Evolutionary conservation across 1,140 invertebrate species (phyloP).

Genomic region (Probaryconus sp.): DNA sequence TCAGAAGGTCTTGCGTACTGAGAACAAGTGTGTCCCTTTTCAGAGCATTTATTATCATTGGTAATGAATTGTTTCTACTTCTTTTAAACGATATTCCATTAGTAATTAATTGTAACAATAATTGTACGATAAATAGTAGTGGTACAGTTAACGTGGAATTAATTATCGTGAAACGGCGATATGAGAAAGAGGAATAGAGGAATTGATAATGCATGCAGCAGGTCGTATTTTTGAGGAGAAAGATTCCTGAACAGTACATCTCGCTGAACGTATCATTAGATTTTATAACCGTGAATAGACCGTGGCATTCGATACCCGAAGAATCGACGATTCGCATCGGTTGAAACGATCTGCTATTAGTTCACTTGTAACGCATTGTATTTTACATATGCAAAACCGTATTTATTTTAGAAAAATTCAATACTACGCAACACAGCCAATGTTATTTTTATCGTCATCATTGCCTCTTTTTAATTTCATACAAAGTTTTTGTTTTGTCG

Average conservation of each 20-base stretch:
- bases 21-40: too few relatives aligned
- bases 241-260: constrained; percentile 32
- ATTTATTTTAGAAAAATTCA: constrained; percentile 26
- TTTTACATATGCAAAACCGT: constrained; percentile 41
- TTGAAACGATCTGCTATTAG: constrained; percentile 45
- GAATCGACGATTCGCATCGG: constrained; percentile 49
- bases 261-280: constrained; percentile 56
- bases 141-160: constrained; percentile 55
- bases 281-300: constrained; percentile 54
- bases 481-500: constrained; percentile 5
- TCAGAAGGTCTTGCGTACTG: too few relatives aligned
- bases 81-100: too few relatives aligned
- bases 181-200: constrained; percentile 18
- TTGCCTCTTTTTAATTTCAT: constrained; percentile 7
- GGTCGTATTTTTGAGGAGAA: constrained; percentile 12
- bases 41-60: too few relatives aligned
- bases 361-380: constrained; percentile 50
- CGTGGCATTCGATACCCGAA: constrained; percentile 20
- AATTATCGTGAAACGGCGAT: constrained; percentile 41
- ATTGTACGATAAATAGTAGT: constrained; percentile 33
- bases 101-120: too few relatives aligned
- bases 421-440: neutral
- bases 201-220: constrained; percentile 50
- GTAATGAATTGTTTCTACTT: too few relatives aligned
- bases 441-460: too few relatives aligned